A percentile compares a stretch with the other conserved stretches of the same genome.
Conservation (phyloP, 2,797 vertebrate genomes). For the Trichosurus vulpecula region DNA sequence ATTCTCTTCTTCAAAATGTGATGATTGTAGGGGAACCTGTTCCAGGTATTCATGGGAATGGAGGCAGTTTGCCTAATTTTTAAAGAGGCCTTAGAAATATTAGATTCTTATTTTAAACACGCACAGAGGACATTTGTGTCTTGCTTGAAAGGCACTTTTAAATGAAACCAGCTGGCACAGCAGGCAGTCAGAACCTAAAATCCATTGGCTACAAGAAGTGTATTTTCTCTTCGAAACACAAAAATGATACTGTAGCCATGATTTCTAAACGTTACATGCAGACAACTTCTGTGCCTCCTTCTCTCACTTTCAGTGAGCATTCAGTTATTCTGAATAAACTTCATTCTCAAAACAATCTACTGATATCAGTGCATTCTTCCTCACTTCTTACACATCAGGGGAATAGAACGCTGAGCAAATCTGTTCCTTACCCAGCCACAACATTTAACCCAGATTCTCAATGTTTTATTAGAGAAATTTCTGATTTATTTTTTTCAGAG, state of each 20-base stretch:
- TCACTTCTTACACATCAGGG: not conserved
- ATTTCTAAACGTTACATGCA: not conserved
- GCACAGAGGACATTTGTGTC: slow-evolving; percentile 16
- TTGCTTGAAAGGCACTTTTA: slow-evolving; percentile 42
- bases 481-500: not conserved
- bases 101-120: slow-evolving; percentile 38
- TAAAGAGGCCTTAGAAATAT: slow-evolving; percentile 24
- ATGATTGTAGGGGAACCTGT: slow-evolving; percentile 50
- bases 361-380: not conserved
- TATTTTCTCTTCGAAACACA: not conserved
- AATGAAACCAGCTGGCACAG: not conserved
- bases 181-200: slow-evolving; percentile 37
- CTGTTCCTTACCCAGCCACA: not conserved
- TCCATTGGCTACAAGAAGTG: not conserved
- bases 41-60: slow-evolving; percentile 23
- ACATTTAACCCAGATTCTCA: not conserved
- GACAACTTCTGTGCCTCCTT: not conserved
- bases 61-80: not conserved
- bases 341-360: slow-evolving; percentile 30
- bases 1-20: slow-evolving; percentile 40
- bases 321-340: not conserved
- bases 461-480: not conserved
- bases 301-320: not conserved
- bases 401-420: slow-evolving; percentile 36
- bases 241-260: slow-evolving; percentile 35